Conservation (phyloP, 2,888 invertebrate species). For the Tenthredo scrophulariae region DNA sequence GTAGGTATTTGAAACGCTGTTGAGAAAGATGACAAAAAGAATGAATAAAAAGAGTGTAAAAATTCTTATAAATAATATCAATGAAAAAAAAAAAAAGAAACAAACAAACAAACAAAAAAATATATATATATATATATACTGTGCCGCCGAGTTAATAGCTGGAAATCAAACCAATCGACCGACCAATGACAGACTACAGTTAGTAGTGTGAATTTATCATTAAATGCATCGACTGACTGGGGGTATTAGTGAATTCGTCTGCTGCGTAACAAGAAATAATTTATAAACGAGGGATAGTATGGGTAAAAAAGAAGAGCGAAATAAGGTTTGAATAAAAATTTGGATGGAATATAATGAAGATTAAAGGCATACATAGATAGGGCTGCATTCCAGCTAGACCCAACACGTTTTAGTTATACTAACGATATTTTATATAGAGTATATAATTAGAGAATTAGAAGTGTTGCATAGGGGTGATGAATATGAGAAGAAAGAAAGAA, state of each 20-base stretch:
- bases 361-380: conserved; percentile 66
- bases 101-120: conserved; percentile 63
- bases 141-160: conserved; percentile 75
- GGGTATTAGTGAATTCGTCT: conserved; percentile 7
- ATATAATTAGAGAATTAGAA: conserved; percentile 77
- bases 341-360: conserved; percentile 57
- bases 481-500: conserved; percentile 46
- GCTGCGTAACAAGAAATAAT: conserved; percentile 37
- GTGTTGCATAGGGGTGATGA: conserved; percentile 70
- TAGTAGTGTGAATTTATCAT: conserved; percentile 73
- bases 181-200: conserved; percentile 76
- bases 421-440: conserved; percentile 78
- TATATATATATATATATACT: conserved; percentile 61
- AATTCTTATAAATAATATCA: conserved; percentile 73
- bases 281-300: conserved; percentile 1
- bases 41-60: conserved; percentile 70
- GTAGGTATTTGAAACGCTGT: conserved; percentile 8
- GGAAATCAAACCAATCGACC: conserved; percentile 77
- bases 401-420: conserved; percentile 78
- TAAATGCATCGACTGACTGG: conserved; percentile 60
- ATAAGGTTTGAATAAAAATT: conserved; percentile 53
- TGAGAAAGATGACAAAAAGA: background rate
- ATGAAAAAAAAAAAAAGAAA: background rate
- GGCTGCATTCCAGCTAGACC: conserved; percentile 77
- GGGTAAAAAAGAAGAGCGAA: conserved; percentile 10